Conservation (phyloP, 2,888 invertebrate species). For the Zonitis immaculata region DNA sequence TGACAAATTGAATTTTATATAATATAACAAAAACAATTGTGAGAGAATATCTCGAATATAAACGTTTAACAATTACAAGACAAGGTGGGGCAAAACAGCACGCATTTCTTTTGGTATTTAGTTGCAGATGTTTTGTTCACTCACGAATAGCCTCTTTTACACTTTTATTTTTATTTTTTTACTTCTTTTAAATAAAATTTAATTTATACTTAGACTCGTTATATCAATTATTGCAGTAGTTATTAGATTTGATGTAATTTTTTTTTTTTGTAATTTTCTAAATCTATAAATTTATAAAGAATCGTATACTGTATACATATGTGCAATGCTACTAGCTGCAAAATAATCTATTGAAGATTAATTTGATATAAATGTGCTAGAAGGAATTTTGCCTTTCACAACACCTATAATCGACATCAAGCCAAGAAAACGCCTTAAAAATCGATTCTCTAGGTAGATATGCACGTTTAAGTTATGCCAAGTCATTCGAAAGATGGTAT, state of each 20-base stretch:
- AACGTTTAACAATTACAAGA: neutral
- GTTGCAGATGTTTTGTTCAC: neutral
- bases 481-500: slow-evolving; percentile 23
- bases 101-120: neutral
- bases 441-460: slow-evolving; percentile 19
- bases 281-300: neutral
- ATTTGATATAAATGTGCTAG: slow-evolving; percentile 21
- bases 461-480: slow-evolving; percentile 21
- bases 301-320: neutral
- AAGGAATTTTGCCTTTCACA: slow-evolving; percentile 22
- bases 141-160: neutral
- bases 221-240: no score
- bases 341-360: slow-evolving; percentile 21
- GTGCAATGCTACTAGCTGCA: slow-evolving; percentile 12
- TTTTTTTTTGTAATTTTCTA: neutral
- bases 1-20: no score
- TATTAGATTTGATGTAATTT: neutral
- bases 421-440: slow-evolving; percentile 22
- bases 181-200: no score
- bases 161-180: no score
- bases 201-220: no score
- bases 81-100: neutral
- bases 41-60: neutral
- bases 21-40: neutral
- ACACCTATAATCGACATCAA: slow-evolving; percentile 20